A percentile compares a stretch with the other conserved stretches of the same genome.
Evolutionary conservation across 2,888 invertebrate species (phyloP).

Genomic region (Torymus auratus): DNA sequence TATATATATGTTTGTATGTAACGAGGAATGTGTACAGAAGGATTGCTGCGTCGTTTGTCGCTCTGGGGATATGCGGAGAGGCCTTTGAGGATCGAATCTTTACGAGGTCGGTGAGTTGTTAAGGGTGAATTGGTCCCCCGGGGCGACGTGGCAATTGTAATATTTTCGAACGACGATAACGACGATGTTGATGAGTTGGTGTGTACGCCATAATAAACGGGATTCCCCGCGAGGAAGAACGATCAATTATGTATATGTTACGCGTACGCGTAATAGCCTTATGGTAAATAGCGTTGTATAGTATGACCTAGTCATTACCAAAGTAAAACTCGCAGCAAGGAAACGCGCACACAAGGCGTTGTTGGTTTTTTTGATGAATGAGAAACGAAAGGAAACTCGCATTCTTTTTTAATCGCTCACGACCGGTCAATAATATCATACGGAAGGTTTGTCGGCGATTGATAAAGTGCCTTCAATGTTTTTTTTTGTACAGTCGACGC

Average conservation of each 20-base stretch:
- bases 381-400: slow-evolving; percentile 11
- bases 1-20: too few relatives aligned
- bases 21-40: too few relatives aligned
- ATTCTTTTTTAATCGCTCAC: slow-evolving; percentile 21
- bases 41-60: too few relatives aligned
- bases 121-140: too few relatives aligned
- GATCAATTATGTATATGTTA: slow-evolving; percentile 6
- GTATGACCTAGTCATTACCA: slow-evolving; percentile 76
- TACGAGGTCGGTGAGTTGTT: too few relatives aligned
- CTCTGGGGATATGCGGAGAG: too few relatives aligned
- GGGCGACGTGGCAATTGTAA: neutral
- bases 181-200: slow-evolving; percentile 4
- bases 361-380: slow-evolving; percentile 6
- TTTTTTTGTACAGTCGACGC: slow-evolving; percentile 12
- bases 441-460: slow-evolving; percentile 48
- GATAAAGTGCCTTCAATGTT: slow-evolving; percentile 46
- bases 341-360: slow-evolving; percentile 25
- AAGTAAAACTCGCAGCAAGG: slow-evolving; percentile 68
- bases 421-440: slow-evolving; percentile 24
- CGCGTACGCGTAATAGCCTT: slow-evolving; percentile 17
- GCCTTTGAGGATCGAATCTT: too few relatives aligned
- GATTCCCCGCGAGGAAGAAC: slow-evolving; percentile 8
- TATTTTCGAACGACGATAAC: slow-evolving; percentile 5
- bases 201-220: slow-evolving; percentile 35
- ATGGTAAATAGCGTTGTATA: slow-evolving; percentile 66